Base-by-base conservation (phyloP, 2,797 vertebrate genomes). In the Enteromius afrohamiltoni region DNA sequence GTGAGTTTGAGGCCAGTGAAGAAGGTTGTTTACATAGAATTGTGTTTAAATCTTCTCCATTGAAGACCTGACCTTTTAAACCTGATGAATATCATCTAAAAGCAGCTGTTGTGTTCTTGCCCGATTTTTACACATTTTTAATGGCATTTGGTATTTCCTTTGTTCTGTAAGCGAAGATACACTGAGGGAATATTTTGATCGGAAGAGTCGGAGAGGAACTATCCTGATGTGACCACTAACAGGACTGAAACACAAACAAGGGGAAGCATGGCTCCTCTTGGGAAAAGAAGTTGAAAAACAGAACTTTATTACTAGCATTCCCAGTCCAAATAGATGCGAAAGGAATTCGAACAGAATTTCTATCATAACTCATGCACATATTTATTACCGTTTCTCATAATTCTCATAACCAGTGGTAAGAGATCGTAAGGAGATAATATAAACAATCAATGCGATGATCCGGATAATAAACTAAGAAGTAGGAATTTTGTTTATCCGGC, bases 1-100 rank as follows among this genome's bases (percentile, higher is more conserved):
- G 97, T 99, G 88, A 95, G 96, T 88, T 65, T 23, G 11, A 31
- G 64, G 53, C 34, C 29, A 55, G 37, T 60, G 34, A n/a, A 67
- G 42, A n/a, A 13, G 60, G n/a, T 60, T 40, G 26, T 58, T 76
- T 40, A 3, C 40, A 21, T 23, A 51, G 37, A 77, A 62, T 62
- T 62, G 23, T 21, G 16, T 77, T 45, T 21, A 11, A 26, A 60
- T 45, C 14, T 60, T 3, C 34, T 26, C 34, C 5, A 42, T 10
- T 14, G 34, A 53, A 58, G 7, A 40, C 2, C 23, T n/a, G 42
- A 11, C 16, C 16, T 26, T 26, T 71, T 29, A 21, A 70, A 80
- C 49, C 51, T 31, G 16, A 58, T 71, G 17, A 8, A 55, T 6
- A 19, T 29, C 4, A 23, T 6, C 19, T 69, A 71, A n/a, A 45